Conservation (phyloP, 2,797 vertebrate genomes). For the Periparus ater region DNA sequence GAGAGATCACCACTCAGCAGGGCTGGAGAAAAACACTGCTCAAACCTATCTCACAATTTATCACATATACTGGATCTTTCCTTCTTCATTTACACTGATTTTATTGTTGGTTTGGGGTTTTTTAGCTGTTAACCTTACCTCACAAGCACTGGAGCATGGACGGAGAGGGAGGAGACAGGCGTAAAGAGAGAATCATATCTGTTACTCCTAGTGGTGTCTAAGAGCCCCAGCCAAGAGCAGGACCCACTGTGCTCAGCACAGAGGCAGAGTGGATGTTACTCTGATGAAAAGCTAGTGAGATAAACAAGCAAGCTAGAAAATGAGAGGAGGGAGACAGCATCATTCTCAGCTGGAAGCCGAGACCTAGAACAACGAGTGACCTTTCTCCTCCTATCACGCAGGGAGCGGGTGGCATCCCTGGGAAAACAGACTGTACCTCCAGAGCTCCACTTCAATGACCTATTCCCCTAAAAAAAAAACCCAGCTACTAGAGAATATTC, state of each 20-base stretch:
- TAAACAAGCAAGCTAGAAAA: slow-evolving; percentile 3
- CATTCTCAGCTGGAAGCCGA: slow-evolving; percentile 17
- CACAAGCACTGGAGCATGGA: not conserved
- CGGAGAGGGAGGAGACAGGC: not conserved
- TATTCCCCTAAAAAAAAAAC: not conserved
- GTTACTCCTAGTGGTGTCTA: not conserved
- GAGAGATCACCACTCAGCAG: not conserved
- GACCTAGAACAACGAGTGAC: not conserved
- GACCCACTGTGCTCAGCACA: not conserved
- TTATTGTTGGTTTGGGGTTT: not conserved
- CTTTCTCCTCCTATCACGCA: not conserved
- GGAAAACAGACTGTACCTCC: not conserved
- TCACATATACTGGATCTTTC: not conserved
- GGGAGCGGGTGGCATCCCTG: not conserved
- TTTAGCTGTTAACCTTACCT: slow-evolving; percentile 28
- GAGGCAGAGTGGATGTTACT: not conserved
- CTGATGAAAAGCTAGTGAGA: not conserved
- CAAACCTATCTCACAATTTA: not conserved
- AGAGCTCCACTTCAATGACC: not conserved
- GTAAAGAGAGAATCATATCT: not conserved
- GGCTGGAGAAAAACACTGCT: not conserved
- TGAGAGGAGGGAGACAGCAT: not conserved
- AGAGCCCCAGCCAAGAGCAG: not conserved
- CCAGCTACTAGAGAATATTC: not conserved
- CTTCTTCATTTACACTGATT: not conserved